Conservation (phyloP, 2,797 vertebrate species). For the Anomalospiza imberbis region DNA sequence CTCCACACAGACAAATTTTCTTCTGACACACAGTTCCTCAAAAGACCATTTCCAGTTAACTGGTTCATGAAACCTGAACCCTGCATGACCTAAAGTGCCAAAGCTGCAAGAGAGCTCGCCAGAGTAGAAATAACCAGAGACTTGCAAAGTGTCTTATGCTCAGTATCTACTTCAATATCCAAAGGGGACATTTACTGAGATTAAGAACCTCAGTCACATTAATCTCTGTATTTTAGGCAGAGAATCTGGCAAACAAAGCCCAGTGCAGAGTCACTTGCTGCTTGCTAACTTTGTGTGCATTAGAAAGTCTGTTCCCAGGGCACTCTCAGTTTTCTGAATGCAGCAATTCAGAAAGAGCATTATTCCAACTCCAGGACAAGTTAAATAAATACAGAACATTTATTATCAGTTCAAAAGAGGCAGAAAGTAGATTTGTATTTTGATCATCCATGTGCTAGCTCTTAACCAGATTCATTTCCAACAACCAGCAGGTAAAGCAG, state of each 20-base stretch:
- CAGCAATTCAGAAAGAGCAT: neutral
- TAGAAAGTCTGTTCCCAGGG: neutral
- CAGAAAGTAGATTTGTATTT: neutral
- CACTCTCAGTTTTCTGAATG: neutral
- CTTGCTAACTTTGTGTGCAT: neutral
- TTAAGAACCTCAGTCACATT: neutral
- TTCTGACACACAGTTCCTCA: neutral
- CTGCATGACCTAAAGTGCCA: neutral
- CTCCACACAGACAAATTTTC: neutral
- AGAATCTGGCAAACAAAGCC: neutral
- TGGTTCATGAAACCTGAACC: neutral
- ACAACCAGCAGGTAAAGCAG: neutral
- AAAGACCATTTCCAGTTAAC: neutral
- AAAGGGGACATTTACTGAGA: neutral
- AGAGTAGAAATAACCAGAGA: neutral
- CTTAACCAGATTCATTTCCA: neutral
- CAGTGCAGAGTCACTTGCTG: neutral
- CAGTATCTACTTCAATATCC: neutral
- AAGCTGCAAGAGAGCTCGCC: neutral
- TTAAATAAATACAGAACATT: neutral
- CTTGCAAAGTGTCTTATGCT: neutral
- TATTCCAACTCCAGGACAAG: neutral
- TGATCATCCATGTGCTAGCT: neutral
- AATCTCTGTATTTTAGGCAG: neutral
- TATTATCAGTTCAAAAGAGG: neutral